Percentiles rank a stretch among this genome's conserved stretches.
phyloP scores from a whole-genome alignment of 2,113 vertebrate species.

The Mungos mungo region DNA sequence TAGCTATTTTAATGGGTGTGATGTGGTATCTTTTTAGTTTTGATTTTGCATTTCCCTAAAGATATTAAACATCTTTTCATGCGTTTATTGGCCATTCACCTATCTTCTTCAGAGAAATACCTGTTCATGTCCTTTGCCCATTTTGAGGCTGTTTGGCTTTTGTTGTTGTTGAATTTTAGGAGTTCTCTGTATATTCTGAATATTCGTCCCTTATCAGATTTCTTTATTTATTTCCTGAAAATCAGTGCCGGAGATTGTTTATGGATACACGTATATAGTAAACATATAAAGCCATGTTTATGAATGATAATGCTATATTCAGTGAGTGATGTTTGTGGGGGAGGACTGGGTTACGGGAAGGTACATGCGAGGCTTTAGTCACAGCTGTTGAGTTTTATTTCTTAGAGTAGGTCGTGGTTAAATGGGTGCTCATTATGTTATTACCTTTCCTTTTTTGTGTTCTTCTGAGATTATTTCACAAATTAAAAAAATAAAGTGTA shows the following conservation, averaged over 20 bases:
- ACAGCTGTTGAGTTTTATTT: not conserved
- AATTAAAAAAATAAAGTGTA: not conserved
- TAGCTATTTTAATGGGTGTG: not conserved
- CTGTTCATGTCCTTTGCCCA: not conserved
- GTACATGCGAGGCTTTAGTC: not conserved
- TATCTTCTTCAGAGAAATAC: not conserved
- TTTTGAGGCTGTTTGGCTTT: not conserved
- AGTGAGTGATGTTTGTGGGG: not conserved
- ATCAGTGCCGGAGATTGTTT: not conserved
- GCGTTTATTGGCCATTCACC: not conserved
- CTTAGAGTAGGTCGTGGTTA: not conserved
- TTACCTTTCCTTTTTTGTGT: not conserved
- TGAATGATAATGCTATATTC: not conserved
- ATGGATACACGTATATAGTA: not conserved
- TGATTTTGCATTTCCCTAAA: not conserved
- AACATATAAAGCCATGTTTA: not conserved
- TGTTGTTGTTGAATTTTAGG: not conserved
- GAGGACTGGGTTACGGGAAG: not conserved
- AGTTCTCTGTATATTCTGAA: not conserved
- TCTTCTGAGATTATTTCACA: not conserved
- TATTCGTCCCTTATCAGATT: not conserved
- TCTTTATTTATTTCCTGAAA: not conserved
- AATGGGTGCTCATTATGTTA: not conserved
- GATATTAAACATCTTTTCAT: not conserved
- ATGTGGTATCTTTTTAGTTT: not conserved